Evolutionary conservation across 2,888 invertebrate species (phyloP).

Genomic region (Carcina quercana): DNA sequence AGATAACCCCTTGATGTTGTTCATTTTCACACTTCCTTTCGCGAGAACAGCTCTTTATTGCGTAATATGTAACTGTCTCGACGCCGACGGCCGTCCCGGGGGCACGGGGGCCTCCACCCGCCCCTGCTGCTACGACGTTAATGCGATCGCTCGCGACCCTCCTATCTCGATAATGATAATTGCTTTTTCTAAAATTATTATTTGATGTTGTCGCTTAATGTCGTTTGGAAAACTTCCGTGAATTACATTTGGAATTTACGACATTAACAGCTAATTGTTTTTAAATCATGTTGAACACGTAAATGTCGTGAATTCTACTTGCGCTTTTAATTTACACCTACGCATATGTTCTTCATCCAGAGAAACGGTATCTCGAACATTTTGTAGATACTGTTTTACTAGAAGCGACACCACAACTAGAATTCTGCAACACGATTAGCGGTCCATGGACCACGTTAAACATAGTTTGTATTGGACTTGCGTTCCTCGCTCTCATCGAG

Average conservation of each 20-base stretch:
- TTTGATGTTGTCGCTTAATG: conserved; percentile 68
- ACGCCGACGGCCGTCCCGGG: conserved; percentile 64
- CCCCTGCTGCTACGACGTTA: conserved; percentile 71
- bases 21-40: conserved; percentile 75
- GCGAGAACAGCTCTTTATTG: conserved; percentile 75
- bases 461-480: too few relatives aligned
- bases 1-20: conserved; percentile 75
- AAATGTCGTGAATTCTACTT: too few relatives aligned
- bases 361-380: too few relatives aligned
- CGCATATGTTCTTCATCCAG: too few relatives aligned
- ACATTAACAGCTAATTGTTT: conserved; percentile 49
- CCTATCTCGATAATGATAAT: conserved; percentile 70
- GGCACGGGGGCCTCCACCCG: conserved; percentile 62
- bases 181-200: conserved; percentile 72
- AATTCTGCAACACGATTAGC: too few relatives aligned
- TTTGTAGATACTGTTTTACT: too few relatives aligned
- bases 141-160: conserved; percentile 69
- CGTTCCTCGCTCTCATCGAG: too few relatives aligned
- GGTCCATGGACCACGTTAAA: too few relatives aligned
- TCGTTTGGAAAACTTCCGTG: conserved; percentile 44
- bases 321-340: too few relatives aligned
- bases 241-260: conserved; percentile 45
- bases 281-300: conserved; percentile 24
- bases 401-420: too few relatives aligned
- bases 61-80: conserved; percentile 73